Evolutionary conservation across 2,888 invertebrate genomes (phyloP).

Genomic region (Scrobipalpa atriplicella): DNA sequence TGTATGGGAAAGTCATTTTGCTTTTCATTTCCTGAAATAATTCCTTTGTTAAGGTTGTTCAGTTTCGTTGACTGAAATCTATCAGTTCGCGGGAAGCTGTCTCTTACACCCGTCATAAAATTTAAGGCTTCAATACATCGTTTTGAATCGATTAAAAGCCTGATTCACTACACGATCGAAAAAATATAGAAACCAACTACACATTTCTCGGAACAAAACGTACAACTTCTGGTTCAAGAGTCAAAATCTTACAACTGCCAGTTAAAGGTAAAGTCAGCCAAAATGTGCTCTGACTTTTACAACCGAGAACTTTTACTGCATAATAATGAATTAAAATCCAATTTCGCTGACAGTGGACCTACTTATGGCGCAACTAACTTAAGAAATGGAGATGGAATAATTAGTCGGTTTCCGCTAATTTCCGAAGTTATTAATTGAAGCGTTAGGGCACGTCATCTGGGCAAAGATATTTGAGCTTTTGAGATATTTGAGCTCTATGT

Average conservation of each 20-base stretch:
- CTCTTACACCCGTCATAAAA: too few relatives aligned
- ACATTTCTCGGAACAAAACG: background rate
- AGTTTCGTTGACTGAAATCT: too few relatives aligned
- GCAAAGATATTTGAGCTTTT: conserved; percentile 35
- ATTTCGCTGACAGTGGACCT: conserved; percentile 50
- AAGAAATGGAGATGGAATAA: conserved; percentile 75
- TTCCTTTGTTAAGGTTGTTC: too few relatives aligned
- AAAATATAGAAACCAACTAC: too few relatives aligned
- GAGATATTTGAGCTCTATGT: conserved; percentile 33
- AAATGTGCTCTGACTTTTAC: conserved; percentile 12
- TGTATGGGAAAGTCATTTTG: too few relatives aligned
- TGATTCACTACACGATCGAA: too few relatives aligned
- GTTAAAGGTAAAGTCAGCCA: background rate
- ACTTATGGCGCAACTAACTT: conserved; percentile 55
- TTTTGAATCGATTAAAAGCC: too few relatives aligned
- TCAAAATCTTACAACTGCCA: background rate
- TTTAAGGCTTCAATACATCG: too few relatives aligned
- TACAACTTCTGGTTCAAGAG: background rate
- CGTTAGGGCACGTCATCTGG: conserved; percentile 73
- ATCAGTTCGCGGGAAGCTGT: too few relatives aligned
- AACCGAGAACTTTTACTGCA: conserved; percentile 40
- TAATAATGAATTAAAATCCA: conserved; percentile 46
- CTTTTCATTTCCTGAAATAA: too few relatives aligned
- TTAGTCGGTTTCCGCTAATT: conserved; percentile 74
- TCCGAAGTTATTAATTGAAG: conserved; percentile 77